Evolutionary conservation across 2,888 invertebrate genomes (phyloP), one percentile per base, ranked within the genome.

Genomic region (Laspeyria flexula): DNA sequence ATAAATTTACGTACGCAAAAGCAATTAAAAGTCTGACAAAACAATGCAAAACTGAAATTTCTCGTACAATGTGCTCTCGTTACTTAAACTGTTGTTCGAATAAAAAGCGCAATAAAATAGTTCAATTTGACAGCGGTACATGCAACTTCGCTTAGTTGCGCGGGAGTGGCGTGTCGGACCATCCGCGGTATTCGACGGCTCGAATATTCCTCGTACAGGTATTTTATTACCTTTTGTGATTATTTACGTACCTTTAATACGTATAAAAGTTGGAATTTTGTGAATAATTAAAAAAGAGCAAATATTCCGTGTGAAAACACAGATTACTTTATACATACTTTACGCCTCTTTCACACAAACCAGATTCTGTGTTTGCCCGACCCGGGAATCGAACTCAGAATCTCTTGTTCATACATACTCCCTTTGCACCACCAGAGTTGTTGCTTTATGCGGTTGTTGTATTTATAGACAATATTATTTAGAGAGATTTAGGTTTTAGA

Each of bases 81-180:
- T 81, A 85, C 82, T 86, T 79, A 81, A 82, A 81, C 79, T 78
- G 77, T 77, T 73, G 73, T 65, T 43, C 62, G 68, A 63, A 81
- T 79, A 79, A 82, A 86, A 86, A 79, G 81, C 73, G 72, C 80
- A 73, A 85, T 90, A 90, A 90, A 90, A 83, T 85, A 83, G 81
- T 68, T 73, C 80, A 81, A 83, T 85, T 79, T 80, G 90, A 86
- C 87, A 85, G 79, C 75, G 67, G 60, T 79, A 90, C 91, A 90
- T 73, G 90, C 83, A 90, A 88, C 79, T 86, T 86, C 84, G 90
- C 90, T 91, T 90, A 88, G 78, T 77, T 82, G 86, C 85, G 83
- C 85, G 62, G 73, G 83, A 85, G 85, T 79, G 75, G 71, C 71
- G 65, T 81, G 85, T 84, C 64, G 46, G 55, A 73, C 68, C 73